A percentile compares a stretch with the other conserved stretches of the same genome.
Conservation (phyloP, 2,797 vertebrate species). For the Sphaeramia orbicularis region DNA sequence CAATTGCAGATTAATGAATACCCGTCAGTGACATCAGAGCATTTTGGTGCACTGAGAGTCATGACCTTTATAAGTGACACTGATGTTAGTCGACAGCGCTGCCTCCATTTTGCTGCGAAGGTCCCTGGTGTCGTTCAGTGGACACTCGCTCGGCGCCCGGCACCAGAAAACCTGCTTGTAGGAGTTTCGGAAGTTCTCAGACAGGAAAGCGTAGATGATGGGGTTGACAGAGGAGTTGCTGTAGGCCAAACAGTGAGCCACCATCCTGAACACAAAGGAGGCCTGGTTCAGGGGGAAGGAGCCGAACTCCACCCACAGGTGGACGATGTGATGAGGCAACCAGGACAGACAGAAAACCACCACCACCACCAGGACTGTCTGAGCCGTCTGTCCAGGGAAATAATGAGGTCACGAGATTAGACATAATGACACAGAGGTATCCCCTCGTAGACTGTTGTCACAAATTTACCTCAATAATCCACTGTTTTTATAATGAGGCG, state of each 20-base stretch:
- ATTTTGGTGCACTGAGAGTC: constrained; percentile 62
- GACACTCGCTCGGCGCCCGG: constrained; percentile 72
- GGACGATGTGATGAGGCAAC: constrained; percentile 93
- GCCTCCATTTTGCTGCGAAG: constrained; percentile 86
- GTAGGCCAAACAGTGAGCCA: constrained; percentile 95
- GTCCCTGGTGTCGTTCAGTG: constrained; percentile 83
- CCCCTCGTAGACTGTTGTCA: no score
- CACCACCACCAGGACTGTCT: constrained; percentile 95
- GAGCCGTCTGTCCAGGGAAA: constrained; percentile 86
- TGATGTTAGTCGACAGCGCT: constrained; percentile 86
- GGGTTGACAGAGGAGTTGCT: constrained; percentile 98
- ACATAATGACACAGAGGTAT: not conserved
- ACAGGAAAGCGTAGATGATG: constrained; percentile 95
- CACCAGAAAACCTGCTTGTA: constrained; percentile 96
- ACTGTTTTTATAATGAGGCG: no score
- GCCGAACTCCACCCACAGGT: constrained; percentile 95
- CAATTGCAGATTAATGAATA: not conserved
- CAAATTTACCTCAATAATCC: not conserved
- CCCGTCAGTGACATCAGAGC: constrained; percentile 33
- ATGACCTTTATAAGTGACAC: constrained; percentile 47
- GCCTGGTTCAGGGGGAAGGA: constrained; percentile 93
- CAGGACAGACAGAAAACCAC: constrained; percentile 96
- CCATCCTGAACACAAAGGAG: constrained; percentile 92
- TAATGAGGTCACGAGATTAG: not conserved
- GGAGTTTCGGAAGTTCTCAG: constrained; percentile 95